Evolutionary conservation across 2,888 invertebrate genomes (phyloP), one percentile per base, ranked within the genome.

Genomic region (Pammene aurita): DNA sequence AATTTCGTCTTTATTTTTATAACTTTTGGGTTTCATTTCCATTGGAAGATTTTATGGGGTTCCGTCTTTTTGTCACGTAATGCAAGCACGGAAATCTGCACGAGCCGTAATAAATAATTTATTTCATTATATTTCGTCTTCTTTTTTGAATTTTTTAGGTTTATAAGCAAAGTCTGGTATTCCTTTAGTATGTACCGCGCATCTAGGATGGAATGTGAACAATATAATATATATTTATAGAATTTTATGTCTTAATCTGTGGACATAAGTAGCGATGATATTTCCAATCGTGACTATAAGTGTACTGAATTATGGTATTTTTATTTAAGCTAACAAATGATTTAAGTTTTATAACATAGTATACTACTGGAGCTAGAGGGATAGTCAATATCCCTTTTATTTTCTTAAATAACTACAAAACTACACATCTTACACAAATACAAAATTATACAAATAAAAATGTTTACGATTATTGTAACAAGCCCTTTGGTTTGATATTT

Each of bases 131-230:
- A 11, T 34, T 16, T 9, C 13, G 16, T n/a, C 34, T 63, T 63
- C 52, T 57, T 63, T 26, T 50, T 41, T 50, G 44, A 48, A 68
- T 2, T 68, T 52, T n/a, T 18, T 35, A 18, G 35, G 44, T 63
- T 63, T 58, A 57, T 63, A 35, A 44, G 18, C 35, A 52, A 41
- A 13, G 11, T 44, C 42, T 52, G 41, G 41, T 41, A 52, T 46
- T 58, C 34, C n/a, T 52, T 57, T 35, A 48, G 44, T 68, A 57
- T 57, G 42, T 42, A 18, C 38, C 48, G 18, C 60, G 42, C n/a
- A 48, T 56, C 62, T 52, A 18, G 6, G n/a, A 41, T 41, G 50
- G 60, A 38, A 62, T 52, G 50, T 26, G n/a, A 50, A 35, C 34
- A 44, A n/a, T 13, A 18, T 57, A 57, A 13, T 44, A 58, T 14